Evolutionary conservation across 1,140 invertebrate genomes (phyloP).

Genomic region (Conopomorpha cramerella): DNA sequence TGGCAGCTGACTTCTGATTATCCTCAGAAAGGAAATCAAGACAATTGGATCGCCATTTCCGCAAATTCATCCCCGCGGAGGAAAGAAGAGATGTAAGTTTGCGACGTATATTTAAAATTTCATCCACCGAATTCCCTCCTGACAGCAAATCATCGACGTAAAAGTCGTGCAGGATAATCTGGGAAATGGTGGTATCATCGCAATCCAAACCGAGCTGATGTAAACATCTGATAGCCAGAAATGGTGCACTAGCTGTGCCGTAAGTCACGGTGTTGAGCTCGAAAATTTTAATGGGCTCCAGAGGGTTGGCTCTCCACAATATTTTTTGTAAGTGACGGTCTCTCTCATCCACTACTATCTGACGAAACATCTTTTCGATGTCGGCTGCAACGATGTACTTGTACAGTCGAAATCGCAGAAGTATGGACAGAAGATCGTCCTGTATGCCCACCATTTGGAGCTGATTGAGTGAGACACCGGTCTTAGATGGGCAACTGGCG

Average conservation of each 20-base stretch:
- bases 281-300: constrained; percentile 8
- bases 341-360: constrained; percentile 19
- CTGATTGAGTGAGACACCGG: constrained; percentile 23
- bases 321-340: constrained; percentile 24
- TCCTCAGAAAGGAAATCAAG: too few species aligned
- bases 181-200: neutral
- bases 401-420: constrained; percentile 25
- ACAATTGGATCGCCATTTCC: neutral
- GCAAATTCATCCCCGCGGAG: constrained; percentile 10
- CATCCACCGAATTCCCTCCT: too few species aligned
- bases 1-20: neutral
- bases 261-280: neutral
- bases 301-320: constrained; percentile 15
- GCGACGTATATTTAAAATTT: too few species aligned
- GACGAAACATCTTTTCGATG: too few species aligned
- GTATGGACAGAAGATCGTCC: constrained; percentile 21
- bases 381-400: constrained; percentile 21
- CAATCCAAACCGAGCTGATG: neutral
- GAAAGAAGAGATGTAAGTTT: too few species aligned
- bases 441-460: constrained; percentile 21
- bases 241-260: too few species aligned
- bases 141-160: constrained; percentile 49
- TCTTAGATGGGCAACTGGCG: constrained; percentile 7
- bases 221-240: too few species aligned
- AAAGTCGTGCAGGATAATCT: constrained; percentile 19